phyloP scores from a whole-genome alignment of 1,140 invertebrate species.

The Pogonus chalceus region DNA sequence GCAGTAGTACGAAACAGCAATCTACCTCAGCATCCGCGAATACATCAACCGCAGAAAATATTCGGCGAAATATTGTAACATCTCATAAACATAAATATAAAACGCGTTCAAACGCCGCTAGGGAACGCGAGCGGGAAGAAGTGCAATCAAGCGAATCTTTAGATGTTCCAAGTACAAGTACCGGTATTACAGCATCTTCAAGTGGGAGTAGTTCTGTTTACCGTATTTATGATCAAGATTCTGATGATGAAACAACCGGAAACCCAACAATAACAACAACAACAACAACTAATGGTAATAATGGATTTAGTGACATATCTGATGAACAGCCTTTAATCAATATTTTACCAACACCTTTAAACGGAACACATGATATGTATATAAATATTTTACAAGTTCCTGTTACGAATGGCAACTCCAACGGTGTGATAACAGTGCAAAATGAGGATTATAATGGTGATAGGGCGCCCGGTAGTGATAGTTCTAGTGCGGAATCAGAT shows the following conservation, averaged over 20 bases:
- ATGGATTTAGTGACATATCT: conserved; percentile 12
- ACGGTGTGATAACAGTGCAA: conserved; percentile 7
- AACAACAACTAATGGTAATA: conserved; percentile 31
- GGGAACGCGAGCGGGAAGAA: conserved; percentile 23
- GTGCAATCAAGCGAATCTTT: conserved; percentile 20
- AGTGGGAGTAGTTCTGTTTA: conserved; percentile 41
- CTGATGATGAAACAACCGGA: conserved; percentile 41
- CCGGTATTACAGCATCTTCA: conserved; percentile 35
- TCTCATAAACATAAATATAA: conserved; percentile 8
- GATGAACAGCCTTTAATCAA: conserved; percentile 35
- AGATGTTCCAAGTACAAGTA: conserved; percentile 45
- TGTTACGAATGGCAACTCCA: conserved; percentile 20
- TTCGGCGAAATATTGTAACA: conserved; percentile 17
- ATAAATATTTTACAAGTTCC: conserved; percentile 38
- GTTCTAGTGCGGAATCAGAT: conserved; percentile 18
- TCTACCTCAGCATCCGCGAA: conserved; percentile 13
- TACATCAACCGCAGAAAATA: conserved; percentile 8
- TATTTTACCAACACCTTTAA: conserved; percentile 44
- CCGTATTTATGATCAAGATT: conserved; percentile 45
- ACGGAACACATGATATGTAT: conserved; percentile 41
- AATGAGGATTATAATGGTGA: conserved; percentile 17
- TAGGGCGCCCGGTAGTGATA: background rate
- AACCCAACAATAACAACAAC: conserved; percentile 33
- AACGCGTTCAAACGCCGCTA: conserved; percentile 16
- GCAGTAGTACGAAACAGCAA: conserved; percentile 15